Evolutionary conservation across 2,888 invertebrate genomes (phyloP).

Genomic region (Argyresthia goedartella): DNA sequence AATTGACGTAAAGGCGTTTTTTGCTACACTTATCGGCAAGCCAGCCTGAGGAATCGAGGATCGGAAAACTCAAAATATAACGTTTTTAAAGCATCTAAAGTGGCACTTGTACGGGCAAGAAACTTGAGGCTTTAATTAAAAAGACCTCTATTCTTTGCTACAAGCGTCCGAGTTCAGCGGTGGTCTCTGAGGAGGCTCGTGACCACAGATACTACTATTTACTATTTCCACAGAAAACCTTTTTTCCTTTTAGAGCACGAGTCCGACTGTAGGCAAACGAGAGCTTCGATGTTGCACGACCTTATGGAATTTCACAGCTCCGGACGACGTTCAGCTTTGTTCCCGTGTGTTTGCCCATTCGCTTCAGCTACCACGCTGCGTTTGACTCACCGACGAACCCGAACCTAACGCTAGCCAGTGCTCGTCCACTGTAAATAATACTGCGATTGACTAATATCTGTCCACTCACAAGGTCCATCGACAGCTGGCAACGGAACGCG

Average conservation of each 20-base stretch:
- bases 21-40: slow-evolving; percentile 57
- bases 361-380: slow-evolving; percentile 57
- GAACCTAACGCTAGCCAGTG: slow-evolving; percentile 52
- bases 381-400: slow-evolving; percentile 50
- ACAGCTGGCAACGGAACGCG: slow-evolving; percentile 67
- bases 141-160: not conserved
- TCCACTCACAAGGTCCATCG: slow-evolving; percentile 65
- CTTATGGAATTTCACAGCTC: slow-evolving; percentile 69
- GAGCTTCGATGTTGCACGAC: slow-evolving; percentile 62
- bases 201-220: slow-evolving; percentile 56
- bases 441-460: slow-evolving; percentile 72
- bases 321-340: slow-evolving; percentile 24
- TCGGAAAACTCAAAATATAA: not conserved
- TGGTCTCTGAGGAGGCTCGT: slow-evolving; percentile 59
- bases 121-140: too few species aligned
- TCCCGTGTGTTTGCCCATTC: slow-evolving; percentile 61
- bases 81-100: slow-evolving; percentile 12
- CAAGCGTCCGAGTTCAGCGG: slow-evolving; percentile 38
- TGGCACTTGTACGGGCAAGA: slow-evolving; percentile 1
- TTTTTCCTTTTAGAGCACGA: slow-evolving; percentile 68
- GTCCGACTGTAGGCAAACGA: slow-evolving; percentile 50
- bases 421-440: slow-evolving; percentile 60
- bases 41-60: slow-evolving; percentile 41
- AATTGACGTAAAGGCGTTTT: slow-evolving; percentile 66
- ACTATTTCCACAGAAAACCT: slow-evolving; percentile 58